Percentiles rank a stretch among this genome's conserved stretches.
Conservation (phyloP, 2,888 invertebrate genomes). For the Lasioglossum malachurum region DNA sequence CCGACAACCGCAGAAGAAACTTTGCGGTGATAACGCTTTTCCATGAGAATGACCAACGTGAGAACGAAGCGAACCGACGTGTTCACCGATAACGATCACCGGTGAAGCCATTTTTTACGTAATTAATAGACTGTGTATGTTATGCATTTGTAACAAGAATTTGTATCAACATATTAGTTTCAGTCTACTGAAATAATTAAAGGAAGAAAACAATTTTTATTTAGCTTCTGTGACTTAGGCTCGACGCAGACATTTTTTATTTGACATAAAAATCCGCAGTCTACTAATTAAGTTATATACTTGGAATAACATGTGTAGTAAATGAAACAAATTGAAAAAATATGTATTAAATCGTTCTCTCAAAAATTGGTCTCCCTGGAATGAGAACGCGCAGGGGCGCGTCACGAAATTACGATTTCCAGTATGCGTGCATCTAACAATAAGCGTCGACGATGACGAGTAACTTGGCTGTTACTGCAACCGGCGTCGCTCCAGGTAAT, state of each 20-base stretch:
- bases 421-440: constrained; percentile 44
- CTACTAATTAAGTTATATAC: not conserved
- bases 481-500: constrained; percentile 52
- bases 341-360: not conserved
- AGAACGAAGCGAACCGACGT: constrained; percentile 39
- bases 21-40: constrained; percentile 38
- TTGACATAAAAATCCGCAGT: too few relatives aligned
- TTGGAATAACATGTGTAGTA: not conserved
- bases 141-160: too few relatives aligned
- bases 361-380: not conserved
- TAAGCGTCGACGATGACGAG: constrained; percentile 44
- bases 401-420: constrained; percentile 24
- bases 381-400: constrained; percentile 10
- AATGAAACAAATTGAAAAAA: not conserved
- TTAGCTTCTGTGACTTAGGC: too few relatives aligned
- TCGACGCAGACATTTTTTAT: too few relatives aligned
- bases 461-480: constrained; percentile 52
- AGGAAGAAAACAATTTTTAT: too few relatives aligned
- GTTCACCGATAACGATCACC: not conserved
- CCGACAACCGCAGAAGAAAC: constrained; percentile 20
- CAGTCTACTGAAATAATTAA: too few relatives aligned
- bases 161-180: too few relatives aligned
- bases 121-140: not conserved
- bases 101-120: not conserved
- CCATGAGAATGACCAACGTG: constrained; percentile 59